A percentile compares a stretch with the other conserved stretches of the same genome.
Evolutionary conservation across 2,797 vertebrate species (phyloP).

Genomic region (Takifugu rubripes): DNA sequence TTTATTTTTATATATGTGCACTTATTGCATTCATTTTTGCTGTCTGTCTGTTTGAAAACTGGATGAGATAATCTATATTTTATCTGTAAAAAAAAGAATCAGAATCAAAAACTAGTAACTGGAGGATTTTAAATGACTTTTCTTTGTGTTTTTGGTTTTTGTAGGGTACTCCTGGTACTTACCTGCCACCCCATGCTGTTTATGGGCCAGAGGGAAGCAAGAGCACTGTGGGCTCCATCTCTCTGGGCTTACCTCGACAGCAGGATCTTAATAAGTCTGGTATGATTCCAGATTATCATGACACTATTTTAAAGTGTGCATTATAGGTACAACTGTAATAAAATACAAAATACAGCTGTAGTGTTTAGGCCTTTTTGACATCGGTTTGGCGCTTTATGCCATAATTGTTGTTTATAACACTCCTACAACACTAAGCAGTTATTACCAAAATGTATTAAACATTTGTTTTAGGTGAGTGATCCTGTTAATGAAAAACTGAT

Average conservation of each 20-base stretch:
- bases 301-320: no score
- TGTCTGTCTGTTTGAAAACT: no score
- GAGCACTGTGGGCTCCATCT: slow-evolving; percentile 92
- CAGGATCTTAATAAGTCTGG: slow-evolving; percentile 90
- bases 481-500: no score
- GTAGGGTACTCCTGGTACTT: slow-evolving; percentile 95
- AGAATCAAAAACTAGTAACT: no score
- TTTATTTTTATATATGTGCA: no score
- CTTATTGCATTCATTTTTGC: no score
- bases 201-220: slow-evolving; percentile 88
- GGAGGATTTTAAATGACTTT: slow-evolving; percentile 15
- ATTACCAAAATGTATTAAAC: no score
- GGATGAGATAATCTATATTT: no score
- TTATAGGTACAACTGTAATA: neutral
- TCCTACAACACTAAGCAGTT: no score
- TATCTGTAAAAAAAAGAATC: no score
- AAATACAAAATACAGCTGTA: neutral
- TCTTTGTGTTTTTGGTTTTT: slow-evolving; percentile 25
- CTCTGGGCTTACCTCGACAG: slow-evolving; percentile 91
- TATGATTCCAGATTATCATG: slow-evolving; percentile 55
- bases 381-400: neutral
- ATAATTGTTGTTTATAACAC: no score
- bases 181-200: slow-evolving; percentile 87
- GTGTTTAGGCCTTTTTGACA: neutral
- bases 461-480: no score